Evolutionary conservation across 1,140 invertebrate species (phyloP).

Genomic region (Brevipalpus yothersi): DNA sequence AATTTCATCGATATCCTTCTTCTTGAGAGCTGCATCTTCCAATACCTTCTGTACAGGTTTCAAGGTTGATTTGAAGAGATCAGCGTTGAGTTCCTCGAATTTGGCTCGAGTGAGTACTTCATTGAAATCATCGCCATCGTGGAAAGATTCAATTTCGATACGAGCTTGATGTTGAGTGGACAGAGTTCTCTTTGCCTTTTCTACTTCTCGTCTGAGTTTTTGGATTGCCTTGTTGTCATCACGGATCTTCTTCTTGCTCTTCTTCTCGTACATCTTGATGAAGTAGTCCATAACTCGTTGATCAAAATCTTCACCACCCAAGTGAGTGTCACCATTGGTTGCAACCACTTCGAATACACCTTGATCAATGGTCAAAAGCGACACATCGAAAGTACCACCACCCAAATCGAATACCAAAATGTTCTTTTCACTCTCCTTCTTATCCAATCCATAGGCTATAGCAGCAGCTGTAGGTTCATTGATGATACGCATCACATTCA

Average conservation of each 20-base stretch:
- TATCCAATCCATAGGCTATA: constrained; percentile 97
- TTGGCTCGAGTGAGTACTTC: constrained; percentile 89
- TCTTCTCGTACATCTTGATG: constrained; percentile 96
- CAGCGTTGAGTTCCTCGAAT: constrained; percentile 97
- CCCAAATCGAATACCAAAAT: constrained; percentile 97
- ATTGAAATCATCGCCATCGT: constrained; percentile 38
- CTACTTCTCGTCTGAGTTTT: constrained; percentile 84
- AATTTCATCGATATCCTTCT: constrained; percentile 95
- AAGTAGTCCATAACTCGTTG: constrained; percentile 96
- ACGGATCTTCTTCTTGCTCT: constrained; percentile 91
- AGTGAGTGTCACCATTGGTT: constrained; percentile 94
- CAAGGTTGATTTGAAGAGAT: constrained; percentile 89
- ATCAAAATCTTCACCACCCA: constrained; percentile 95
- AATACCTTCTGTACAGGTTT: constrained; percentile 95
- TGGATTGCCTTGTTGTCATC: constrained; percentile 83
- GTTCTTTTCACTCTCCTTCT: constrained; percentile 97
- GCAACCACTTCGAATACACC: constrained; percentile 77
- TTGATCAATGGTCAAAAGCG: constrained; percentile 93
- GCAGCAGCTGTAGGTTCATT: constrained; percentile 99
- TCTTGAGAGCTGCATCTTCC: constrained; percentile 96
- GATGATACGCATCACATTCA: constrained; percentile 96
- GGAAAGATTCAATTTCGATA: constrained; percentile 98
- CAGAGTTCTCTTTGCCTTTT: constrained; percentile 88
- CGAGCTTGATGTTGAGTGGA: constrained; percentile 84
- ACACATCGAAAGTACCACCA: constrained; percentile 98